Evolutionary conservation across 2,888 invertebrate species (phyloP).

Genomic region (Pharmacophagus antenor): DNA sequence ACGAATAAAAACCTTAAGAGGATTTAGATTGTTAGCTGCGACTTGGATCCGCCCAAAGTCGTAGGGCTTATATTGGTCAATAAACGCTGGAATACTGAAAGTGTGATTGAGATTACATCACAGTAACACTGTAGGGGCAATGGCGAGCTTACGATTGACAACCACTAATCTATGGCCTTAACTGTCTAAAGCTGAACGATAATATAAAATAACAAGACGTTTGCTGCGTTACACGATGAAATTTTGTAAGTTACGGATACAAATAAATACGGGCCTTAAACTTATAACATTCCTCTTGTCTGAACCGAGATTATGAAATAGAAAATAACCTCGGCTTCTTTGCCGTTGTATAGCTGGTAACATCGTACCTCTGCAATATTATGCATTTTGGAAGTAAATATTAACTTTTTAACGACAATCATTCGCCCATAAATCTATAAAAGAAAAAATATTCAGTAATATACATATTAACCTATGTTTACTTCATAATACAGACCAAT

Average conservation of each 20-base stretch:
- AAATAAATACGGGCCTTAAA: not conserved
- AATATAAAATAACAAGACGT: not conserved
- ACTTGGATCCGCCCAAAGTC: constrained; percentile 40
- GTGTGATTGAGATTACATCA: constrained; percentile 56
- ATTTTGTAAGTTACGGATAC: not conserved
- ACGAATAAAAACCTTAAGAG: constrained; percentile 3
- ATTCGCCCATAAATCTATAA: not conserved
- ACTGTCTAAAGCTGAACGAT: constrained; percentile 26
- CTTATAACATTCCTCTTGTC: not conserved
- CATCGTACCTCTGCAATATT: too few species aligned
- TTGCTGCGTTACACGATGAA: not conserved
- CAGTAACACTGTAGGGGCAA: constrained; percentile 43
- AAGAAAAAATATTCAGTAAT: not conserved
- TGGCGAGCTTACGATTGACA: constrained; percentile 47
- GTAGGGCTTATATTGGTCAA: constrained; percentile 54
- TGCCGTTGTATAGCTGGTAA: too few species aligned
- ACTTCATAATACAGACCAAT: too few species aligned
- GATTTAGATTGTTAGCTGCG: not conserved
- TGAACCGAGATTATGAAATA: not conserved
- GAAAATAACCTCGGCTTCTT: too few species aligned
- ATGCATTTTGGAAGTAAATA: too few species aligned
- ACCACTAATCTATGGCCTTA: constrained; percentile 31
- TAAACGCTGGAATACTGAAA: constrained; percentile 53
- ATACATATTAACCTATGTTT: not conserved
- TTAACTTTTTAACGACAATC: too few species aligned